phyloP scores from a whole-genome alignment of 1,140 invertebrate genomes.

The Penaeus chinensis region DNA sequence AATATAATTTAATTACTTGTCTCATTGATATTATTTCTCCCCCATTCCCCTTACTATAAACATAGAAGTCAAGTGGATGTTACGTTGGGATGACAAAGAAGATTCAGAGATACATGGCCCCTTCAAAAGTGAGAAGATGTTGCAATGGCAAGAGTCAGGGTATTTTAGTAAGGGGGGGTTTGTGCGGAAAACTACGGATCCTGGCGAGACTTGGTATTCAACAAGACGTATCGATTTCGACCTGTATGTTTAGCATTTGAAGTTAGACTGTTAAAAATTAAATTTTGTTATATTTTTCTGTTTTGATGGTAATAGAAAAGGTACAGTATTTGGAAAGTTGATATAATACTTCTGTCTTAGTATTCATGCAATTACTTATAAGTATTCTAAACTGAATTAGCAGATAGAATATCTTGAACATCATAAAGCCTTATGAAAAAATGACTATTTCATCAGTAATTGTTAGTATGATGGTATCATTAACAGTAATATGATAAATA shows the following conservation, averaged over 20 bases:
- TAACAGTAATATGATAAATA: too few relatives aligned
- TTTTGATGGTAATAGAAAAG: too few relatives aligned
- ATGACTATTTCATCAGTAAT: too few relatives aligned
- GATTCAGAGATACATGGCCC: slow-evolving; percentile 85
- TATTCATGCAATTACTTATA: too few relatives aligned
- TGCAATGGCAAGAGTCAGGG: slow-evolving; percentile 85
- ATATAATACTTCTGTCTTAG: too few relatives aligned
- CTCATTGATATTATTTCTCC: not conserved
- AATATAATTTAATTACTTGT: not conserved
- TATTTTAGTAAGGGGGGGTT: slow-evolving; percentile 88
- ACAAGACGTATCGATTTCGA: slow-evolving; percentile 94
- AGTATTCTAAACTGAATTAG: too few relatives aligned
- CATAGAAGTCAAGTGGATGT: slow-evolving; percentile 84
- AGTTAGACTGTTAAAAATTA: too few relatives aligned
- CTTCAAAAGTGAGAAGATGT: slow-evolving; percentile 86
- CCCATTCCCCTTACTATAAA: not conserved
- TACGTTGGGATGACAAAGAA: slow-evolving; percentile 87
- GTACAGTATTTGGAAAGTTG: too few relatives aligned
- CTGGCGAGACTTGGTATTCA: slow-evolving; percentile 78
- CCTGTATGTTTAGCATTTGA: slow-evolving; percentile 76
- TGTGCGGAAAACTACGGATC: slow-evolving; percentile 83
- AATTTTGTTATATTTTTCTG: too few relatives aligned
- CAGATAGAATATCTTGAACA: too few relatives aligned
- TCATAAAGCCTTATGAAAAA: too few relatives aligned
- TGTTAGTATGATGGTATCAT: too few relatives aligned